Conservation (phyloP, 2,797 vertebrate genomes). For the Pseudotriccus pelzelni region DNA sequence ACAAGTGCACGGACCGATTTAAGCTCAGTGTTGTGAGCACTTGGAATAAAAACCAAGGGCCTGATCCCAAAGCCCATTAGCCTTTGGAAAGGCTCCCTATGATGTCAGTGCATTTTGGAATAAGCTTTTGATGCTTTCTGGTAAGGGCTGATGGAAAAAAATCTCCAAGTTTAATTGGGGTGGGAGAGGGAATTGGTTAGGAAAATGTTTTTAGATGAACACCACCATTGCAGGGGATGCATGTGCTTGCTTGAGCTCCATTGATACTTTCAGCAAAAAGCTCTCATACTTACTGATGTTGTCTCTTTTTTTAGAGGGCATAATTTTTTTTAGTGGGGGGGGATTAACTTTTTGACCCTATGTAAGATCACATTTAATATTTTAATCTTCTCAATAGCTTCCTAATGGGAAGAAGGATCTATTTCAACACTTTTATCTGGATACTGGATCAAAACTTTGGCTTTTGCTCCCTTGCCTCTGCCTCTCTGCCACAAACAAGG, state of each 20-base stretch:
- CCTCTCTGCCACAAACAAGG: rapidly evolving
- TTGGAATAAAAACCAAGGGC: constrained; percentile 27
- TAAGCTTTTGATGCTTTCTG: constrained; percentile 23
- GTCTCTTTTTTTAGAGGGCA: not conserved
- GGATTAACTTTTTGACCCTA: not conserved
- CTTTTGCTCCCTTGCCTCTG: not conserved
- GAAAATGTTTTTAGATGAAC: constrained; percentile 5
- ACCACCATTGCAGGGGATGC: not conserved
- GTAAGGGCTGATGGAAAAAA: constrained; percentile 46
- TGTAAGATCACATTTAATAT: not conserved
- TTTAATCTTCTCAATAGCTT: not conserved
- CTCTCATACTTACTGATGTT: not conserved
- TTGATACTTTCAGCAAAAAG: not conserved
- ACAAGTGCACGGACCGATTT: rapidly evolving
- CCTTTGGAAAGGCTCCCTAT: constrained; percentile 57
- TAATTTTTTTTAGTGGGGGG: rapidly evolving
- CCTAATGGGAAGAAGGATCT: not conserved
- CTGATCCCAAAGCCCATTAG: constrained; percentile 62
- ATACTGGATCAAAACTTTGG: not conserved
- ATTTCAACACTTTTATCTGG: not conserved
- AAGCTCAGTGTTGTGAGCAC: not conserved
- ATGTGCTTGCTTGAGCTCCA: not conserved
- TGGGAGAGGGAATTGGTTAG: not conserved
- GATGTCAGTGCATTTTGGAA: constrained; percentile 63
- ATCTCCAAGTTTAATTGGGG: not conserved